phyloP scores from a whole-genome alignment of 2,113 vertebrate genomes.

The Cryptomyrus ogoouensis region DNA sequence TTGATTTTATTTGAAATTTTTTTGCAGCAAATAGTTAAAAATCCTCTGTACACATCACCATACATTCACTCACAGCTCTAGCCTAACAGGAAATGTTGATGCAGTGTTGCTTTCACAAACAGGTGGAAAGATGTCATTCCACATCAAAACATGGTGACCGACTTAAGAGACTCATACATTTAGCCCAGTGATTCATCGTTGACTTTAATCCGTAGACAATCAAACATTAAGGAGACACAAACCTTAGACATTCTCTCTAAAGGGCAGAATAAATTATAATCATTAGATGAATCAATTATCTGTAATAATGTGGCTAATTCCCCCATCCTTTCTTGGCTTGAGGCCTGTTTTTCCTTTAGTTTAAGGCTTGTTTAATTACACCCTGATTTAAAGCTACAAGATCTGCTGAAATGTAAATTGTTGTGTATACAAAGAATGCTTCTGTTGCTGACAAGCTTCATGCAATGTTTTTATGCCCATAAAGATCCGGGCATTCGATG shows the following conservation, averaged over 20 bases:
- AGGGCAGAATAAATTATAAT: not conserved
- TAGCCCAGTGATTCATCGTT: not conserved
- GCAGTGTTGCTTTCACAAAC: not conserved
- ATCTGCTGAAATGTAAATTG: not conserved
- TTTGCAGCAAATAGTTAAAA: not conserved
- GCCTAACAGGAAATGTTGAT: not conserved
- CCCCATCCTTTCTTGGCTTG: not conserved
- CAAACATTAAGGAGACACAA: not conserved
- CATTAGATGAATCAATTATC: conserved; percentile 14
- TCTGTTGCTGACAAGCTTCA: conserved; percentile 57
- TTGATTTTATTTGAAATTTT: not conserved
- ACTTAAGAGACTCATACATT: not conserved
- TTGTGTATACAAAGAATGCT: conserved; percentile 49
- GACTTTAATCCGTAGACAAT: not conserved
- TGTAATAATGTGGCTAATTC: not conserved
- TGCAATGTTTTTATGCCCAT: conserved; percentile 48
- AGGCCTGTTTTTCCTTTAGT: not conserved
- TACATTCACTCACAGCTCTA: not conserved
- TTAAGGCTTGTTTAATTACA: not conserved
- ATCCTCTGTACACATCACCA: not conserved
- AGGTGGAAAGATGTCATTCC: not conserved
- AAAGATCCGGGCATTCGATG: not conserved
- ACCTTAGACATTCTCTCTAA: not conserved
- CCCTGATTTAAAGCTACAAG: not conserved
- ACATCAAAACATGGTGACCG: not conserved